Conservation (phyloP, 2,888 invertebrate genomes). For the Dynastes tityus region DNA sequence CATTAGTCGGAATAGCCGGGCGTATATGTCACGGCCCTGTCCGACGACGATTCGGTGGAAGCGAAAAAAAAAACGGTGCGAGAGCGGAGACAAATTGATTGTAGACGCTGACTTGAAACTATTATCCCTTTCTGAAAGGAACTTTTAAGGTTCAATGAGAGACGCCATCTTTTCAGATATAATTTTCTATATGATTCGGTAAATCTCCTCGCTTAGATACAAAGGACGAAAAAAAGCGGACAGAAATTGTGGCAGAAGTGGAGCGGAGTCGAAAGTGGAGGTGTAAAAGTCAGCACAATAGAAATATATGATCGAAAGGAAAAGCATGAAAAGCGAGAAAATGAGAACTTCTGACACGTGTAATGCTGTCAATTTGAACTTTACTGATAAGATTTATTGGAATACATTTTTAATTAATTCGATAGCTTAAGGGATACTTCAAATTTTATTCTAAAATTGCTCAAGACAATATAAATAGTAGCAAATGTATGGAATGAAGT, state of each 20-base stretch:
- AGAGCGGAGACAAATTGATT: slow-evolving; percentile 52
- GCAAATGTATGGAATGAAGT: too few relatives aligned
- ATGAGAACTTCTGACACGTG: too few relatives aligned
- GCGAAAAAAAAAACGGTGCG: slow-evolving; percentile 15
- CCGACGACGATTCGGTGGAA: slow-evolving; percentile 43
- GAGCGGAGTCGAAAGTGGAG: not conserved
- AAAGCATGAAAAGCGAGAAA: too few relatives aligned
- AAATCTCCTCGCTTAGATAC: slow-evolving; percentile 7
- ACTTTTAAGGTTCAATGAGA: slow-evolving; percentile 46
- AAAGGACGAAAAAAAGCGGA: not conserved
- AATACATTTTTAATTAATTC: too few relatives aligned
- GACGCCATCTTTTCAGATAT: slow-evolving; percentile 31
- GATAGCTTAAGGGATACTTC: too few relatives aligned
- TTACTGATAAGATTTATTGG: too few relatives aligned
- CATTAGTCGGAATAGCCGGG: slow-evolving; percentile 52
- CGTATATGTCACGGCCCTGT: slow-evolving; percentile 51
- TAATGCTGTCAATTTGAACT: too few relatives aligned
- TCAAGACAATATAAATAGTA: too few relatives aligned
- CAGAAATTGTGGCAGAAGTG: not conserved
- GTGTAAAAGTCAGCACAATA: not conserved
- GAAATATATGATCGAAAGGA: not conserved
- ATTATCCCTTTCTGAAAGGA: slow-evolving; percentile 48
- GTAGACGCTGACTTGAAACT: slow-evolving; percentile 52
- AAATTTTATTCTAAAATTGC: too few relatives aligned
- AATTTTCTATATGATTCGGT: slow-evolving; percentile 45